Evolutionary conservation across 2,888 invertebrate genomes (phyloP).

Genomic region (Netelia fuscicornis): DNA sequence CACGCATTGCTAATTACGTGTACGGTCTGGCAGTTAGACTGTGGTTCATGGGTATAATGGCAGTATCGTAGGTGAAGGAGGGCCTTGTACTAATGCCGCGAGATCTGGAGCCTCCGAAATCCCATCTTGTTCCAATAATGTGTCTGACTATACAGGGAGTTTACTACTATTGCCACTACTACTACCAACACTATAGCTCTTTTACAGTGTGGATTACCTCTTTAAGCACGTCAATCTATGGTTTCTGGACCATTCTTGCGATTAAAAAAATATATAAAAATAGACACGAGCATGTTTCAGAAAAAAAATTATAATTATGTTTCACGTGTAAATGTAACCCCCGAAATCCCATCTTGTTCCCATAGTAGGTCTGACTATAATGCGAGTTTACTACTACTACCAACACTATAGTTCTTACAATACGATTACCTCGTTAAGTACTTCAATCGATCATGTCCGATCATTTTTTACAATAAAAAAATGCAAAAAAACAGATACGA

Average conservation of each 20-base stretch:
- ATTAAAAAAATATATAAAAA: too few relatives aligned
- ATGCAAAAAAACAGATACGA: not conserved
- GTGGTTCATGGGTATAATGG: slow-evolving; percentile 41
- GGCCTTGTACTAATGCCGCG: slow-evolving; percentile 16
- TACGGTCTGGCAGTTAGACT: slow-evolving; percentile 38
- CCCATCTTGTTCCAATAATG: slow-evolving; percentile 43
- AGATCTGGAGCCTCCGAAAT: slow-evolving; percentile 36
- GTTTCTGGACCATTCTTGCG: too few relatives aligned
- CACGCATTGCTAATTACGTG: slow-evolving; percentile 45
- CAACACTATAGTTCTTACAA: not conserved
- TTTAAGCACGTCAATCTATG: too few relatives aligned
- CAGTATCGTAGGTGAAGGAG: slow-evolving; percentile 14
- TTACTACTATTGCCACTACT: slow-evolving; percentile 14
- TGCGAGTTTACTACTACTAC: slow-evolving; percentile 12
- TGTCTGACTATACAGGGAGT: slow-evolving; percentile 30
- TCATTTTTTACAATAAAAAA: too few relatives aligned
- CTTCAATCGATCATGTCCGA: too few relatives aligned
- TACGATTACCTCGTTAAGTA: too few relatives aligned
- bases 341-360: slow-evolving; percentile 44
- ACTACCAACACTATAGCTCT: not conserved
- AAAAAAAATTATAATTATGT: too few relatives aligned
- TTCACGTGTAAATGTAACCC: not conserved
- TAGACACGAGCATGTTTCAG: too few relatives aligned
- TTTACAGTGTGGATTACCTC: not conserved
- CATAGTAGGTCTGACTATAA: slow-evolving; percentile 43